These are phyloP conservation scores for Glyptemys insculpta DNA, from an alignment of 2,797 vertebrate genomes.

Conservation along the genomic window DNA sequence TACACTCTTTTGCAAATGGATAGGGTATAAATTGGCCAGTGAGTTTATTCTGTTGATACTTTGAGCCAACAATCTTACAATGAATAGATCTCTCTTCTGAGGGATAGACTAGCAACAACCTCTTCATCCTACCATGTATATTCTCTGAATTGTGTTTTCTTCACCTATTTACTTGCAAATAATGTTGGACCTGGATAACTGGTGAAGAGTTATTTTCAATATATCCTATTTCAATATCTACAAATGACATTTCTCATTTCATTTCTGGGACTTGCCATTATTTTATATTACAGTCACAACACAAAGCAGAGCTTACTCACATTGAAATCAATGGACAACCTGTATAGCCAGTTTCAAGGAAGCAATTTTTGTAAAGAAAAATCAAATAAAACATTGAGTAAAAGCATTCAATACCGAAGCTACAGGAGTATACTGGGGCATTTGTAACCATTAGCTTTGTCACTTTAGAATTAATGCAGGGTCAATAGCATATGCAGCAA, in stretches of 20 bases:
- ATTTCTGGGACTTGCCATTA: background rate
- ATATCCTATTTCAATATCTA: background rate
- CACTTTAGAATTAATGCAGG: background rate
- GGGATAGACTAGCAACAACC: background rate
- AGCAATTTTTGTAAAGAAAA: background rate
- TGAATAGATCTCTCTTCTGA: background rate
- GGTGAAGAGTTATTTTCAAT: background rate
- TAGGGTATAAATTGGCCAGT: background rate
- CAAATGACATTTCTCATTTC: background rate
- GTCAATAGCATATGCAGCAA: background rate
- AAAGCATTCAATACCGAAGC: background rate
- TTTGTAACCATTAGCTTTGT: background rate
- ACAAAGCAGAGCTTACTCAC: background rate
- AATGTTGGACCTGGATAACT: background rate
- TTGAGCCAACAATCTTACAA: background rate
- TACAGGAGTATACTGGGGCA: background rate
- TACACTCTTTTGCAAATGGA: background rate
- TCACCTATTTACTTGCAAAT: fast-evolving
- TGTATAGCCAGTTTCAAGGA: background rate
- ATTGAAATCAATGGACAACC: background rate
- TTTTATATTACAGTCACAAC: background rate
- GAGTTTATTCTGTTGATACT: background rate
- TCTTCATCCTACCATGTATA: background rate
- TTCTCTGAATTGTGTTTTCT: background rate
- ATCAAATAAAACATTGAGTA: background rate